Evolutionary conservation across 2,797 vertebrate species (phyloP), one percentile per base, ranked within the genome.

Genomic region (Poecilia picta): DNA sequence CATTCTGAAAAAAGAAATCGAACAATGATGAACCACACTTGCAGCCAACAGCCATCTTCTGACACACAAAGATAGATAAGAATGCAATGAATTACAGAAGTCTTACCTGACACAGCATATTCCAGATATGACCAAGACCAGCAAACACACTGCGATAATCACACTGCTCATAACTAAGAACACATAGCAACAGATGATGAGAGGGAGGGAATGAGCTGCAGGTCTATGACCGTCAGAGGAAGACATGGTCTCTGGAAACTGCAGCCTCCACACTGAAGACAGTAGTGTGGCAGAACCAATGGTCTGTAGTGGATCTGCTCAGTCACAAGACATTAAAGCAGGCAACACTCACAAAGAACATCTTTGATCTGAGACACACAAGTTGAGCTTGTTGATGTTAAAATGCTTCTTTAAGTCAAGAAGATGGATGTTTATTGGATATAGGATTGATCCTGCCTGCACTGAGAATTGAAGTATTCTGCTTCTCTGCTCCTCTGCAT

Each of bases 41-140:
- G 18, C 20, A 66, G 33, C 18, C 10, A 10, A 68, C 18, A 68
- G 5, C 10, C 1, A 13, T 68, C 23, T 62, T 36, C 3, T 33
- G 59, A 64, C 31, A 33, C n/a, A 62, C 28, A 62, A 62, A 33
- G 31, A 33, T 33, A 57, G 11, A 11, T 59, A 16, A 59, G 55
- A 13, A 31, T 59, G 28, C 12, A 59, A 23, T n/a, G 1, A 15
- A 31, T 31, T 31, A 31, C 39, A 70, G n/a, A 2, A 10, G 74
- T 28, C 95, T 96, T 92, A 98, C 98, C 97, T 97, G 95, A 96
- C 94, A 97, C 98, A 99, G 89, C 96, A 98, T 28, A 97, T 79
- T 0, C 92, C 96, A 0, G 97, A 96, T 81, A 97, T 28, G 0
- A 96, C 81, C 78, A 99, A 86, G 0, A 95, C 96, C 0, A 96